phyloP scores from a whole-genome alignment of 2,113 vertebrate species.

The Catagonus wagneri region DNA sequence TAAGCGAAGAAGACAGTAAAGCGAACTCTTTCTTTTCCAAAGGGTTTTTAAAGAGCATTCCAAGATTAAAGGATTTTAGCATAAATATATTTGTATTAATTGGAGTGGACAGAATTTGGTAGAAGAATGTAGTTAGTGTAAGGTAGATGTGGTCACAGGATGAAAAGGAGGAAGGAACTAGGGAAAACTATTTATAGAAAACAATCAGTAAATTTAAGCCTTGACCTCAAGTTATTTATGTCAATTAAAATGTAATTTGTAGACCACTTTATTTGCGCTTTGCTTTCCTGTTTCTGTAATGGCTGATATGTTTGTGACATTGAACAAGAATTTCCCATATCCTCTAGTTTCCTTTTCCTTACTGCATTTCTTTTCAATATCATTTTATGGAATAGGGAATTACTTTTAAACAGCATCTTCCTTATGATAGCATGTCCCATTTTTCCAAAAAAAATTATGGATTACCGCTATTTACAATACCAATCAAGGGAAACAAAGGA shows the following conservation, averaged over 20 bases:
- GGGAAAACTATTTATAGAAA: background rate
- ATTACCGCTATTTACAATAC: constrained; percentile 74
- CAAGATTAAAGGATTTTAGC: background rate
- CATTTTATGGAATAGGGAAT: background rate
- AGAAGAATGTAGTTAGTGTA: background rate
- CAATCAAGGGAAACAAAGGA: constrained; percentile 62
- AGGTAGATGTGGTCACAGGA: background rate
- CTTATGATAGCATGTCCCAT: background rate
- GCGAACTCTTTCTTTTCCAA: background rate
- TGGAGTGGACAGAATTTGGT: background rate
- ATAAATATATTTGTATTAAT: background rate
- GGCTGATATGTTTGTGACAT: background rate
- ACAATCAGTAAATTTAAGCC: constrained; percentile 25
- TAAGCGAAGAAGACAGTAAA: background rate
- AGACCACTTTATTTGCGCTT: background rate
- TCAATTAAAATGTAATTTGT: background rate
- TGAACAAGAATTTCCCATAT: background rate
- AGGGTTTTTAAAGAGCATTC: background rate
- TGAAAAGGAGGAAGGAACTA: background rate
- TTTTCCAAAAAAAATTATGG: constrained; percentile 56
- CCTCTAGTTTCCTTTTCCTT: constrained; percentile 61
- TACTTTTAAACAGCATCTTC: constrained; percentile 50
- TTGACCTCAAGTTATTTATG: constrained; percentile 26
- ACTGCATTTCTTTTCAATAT: constrained; percentile 51
- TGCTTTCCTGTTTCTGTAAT: constrained; percentile 59